Conservation (phyloP, 2,113 vertebrate species). For the Oreochromis tanganicae region DNA sequence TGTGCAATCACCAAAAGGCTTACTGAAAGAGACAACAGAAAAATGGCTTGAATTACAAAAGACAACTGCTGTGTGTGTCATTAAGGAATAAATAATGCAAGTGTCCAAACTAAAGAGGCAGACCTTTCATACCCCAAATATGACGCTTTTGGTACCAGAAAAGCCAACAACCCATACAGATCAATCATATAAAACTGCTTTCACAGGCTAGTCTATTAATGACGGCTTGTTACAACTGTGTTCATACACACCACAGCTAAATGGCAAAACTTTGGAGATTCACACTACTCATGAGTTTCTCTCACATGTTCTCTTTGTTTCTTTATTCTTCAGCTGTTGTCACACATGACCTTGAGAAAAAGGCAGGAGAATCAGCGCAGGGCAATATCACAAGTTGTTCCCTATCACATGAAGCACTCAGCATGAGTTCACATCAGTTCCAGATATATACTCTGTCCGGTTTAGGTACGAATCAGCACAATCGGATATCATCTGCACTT, state of each 20-base stretch:
- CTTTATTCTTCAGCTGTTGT: neutral
- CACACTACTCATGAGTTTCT: neutral
- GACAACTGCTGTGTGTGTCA: neutral
- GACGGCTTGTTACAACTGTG: neutral
- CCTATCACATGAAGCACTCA: neutral
- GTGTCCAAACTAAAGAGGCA: constrained; percentile 70
- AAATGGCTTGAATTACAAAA: constrained; percentile 3
- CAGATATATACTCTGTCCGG: neutral
- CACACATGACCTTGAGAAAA: neutral
- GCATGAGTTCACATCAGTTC: neutral
- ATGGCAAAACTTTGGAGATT: neutral
- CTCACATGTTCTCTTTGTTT: neutral
- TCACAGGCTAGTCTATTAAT: neutral
- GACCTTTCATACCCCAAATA: neutral
- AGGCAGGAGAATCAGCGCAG: neutral
- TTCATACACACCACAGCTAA: neutral
- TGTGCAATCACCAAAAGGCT: constrained; percentile 15
- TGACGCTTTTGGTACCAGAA: neutral
- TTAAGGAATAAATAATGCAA: constrained; percentile 9
- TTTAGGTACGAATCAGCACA: neutral
- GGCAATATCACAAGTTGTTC: neutral
- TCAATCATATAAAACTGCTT: neutral
- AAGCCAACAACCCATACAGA: neutral
- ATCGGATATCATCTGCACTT: neutral
- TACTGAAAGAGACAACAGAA: constrained; percentile 6